These are phyloP conservation scores for Diglossa cyanea DNA, from an alignment of 2,797 vertebrate species.

Conservation along the genomic window DNA sequence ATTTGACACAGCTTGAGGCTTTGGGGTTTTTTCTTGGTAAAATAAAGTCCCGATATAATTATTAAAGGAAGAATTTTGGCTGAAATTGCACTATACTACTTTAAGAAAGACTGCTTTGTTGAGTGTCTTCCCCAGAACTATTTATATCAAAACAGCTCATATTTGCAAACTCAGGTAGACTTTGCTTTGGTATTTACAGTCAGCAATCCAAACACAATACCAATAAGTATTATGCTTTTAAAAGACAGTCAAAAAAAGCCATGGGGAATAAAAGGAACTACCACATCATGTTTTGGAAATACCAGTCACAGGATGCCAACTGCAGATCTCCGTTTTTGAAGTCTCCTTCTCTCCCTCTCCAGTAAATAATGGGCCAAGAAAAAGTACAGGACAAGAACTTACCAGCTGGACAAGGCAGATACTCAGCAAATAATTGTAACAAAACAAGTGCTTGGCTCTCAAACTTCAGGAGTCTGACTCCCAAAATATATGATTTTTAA, in stretches of 20 bases:
- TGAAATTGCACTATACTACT: not conserved
- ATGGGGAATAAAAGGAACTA: conserved; percentile 30
- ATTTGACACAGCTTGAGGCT: not conserved
- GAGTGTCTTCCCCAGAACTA: not conserved
- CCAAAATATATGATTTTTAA: not conserved
- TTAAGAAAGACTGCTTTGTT: not conserved
- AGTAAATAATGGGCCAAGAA: not conserved
- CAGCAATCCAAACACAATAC: not conserved
- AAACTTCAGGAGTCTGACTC: not conserved
- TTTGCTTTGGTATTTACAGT: not conserved
- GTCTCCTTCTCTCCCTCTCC: not conserved
- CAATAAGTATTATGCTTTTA: not conserved
- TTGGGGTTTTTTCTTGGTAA: not conserved
- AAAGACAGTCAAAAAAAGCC: not conserved
- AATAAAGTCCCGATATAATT: not conserved
- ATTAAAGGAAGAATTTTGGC: not conserved
- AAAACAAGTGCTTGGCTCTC: not conserved
- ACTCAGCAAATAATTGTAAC: not conserved
- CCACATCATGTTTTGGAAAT: not conserved
- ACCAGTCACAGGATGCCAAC: conserved; percentile 18
- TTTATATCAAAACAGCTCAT: not conserved
- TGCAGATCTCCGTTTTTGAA: not conserved
- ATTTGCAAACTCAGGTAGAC: not conserved
- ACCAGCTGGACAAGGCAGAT: not conserved
- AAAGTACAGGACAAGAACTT: not conserved